Conservation (phyloP, 2,888 invertebrate species). For the Drosophila prostipennis region DNA sequence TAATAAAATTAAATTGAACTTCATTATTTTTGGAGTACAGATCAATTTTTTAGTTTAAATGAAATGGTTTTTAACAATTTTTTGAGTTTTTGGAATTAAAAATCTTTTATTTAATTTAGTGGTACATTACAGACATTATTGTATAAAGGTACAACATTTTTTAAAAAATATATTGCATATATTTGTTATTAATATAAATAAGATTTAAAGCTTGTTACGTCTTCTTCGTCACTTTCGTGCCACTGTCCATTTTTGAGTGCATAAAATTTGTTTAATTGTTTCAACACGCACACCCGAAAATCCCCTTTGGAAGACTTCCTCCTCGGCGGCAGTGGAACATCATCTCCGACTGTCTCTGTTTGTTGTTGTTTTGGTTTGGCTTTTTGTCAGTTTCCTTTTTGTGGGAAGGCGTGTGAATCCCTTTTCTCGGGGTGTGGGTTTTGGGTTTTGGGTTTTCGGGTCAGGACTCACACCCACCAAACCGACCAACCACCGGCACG, state of each 20-base stretch:
- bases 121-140: too few species aligned
- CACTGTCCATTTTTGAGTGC: constrained; percentile 35
- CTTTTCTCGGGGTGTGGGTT: constrained; percentile 29
- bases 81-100: not conserved
- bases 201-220: too few species aligned
- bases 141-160: too few species aligned
- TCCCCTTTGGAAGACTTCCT: constrained; percentile 23
- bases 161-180: too few species aligned
- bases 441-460: constrained; percentile 42
- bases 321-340: constrained; percentile 12
- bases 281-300: constrained; percentile 69
- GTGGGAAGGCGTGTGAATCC: constrained; percentile 64
- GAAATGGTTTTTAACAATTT: not conserved
- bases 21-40: too few species aligned
- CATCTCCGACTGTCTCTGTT: constrained; percentile 52
- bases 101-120: not conserved
- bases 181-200: too few species aligned
- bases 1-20: not conserved
- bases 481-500: constrained; percentile 50
- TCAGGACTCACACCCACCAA: constrained; percentile 44
- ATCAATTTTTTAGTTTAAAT: too few species aligned
- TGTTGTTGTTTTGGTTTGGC: constrained; percentile 67
- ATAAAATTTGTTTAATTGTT: constrained; percentile 72
- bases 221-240: not conserved
- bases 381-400: constrained; percentile 59